Evolutionary conservation across 2,888 invertebrate species (phyloP).

Genomic region (Drosophila nr. perissopoda): DNA sequence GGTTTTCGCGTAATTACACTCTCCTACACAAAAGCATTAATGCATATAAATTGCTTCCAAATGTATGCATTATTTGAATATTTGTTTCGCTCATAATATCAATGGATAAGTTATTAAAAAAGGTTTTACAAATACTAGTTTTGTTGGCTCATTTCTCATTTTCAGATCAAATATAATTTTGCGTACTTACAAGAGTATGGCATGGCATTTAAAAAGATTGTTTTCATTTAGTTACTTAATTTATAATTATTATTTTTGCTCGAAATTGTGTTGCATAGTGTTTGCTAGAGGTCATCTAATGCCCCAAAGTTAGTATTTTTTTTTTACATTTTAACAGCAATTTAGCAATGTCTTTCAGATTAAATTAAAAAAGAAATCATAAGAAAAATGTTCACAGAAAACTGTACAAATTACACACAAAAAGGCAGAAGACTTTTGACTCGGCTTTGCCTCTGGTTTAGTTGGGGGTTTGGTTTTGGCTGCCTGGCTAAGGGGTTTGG

Average conservation of each 20-base stretch:
- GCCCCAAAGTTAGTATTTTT: conserved; percentile 14
- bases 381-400: conserved; percentile 61
- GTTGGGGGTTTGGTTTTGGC: conserved; percentile 15
- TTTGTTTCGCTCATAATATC: not conserved
- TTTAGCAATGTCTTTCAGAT: conserved; percentile 78
- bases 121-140: not conserved
- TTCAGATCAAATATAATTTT: not conserved
- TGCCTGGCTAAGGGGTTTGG: conserved; percentile 13
- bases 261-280: conserved; percentile 27
- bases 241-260: not conserved
- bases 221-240: not conserved
- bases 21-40: conserved; percentile 9
- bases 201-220: not conserved
- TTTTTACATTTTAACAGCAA: conserved; percentile 70
- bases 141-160: not conserved
- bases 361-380: conserved; percentile 79
- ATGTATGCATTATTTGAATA: not conserved
- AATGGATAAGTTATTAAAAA: not conserved
- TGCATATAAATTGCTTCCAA: not conserved
- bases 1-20: conserved; percentile 57
- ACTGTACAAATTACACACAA: conserved; percentile 77
- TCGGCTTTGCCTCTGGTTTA: conserved; percentile 47
- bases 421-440: conserved; percentile 68
- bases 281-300: conserved; percentile 3
- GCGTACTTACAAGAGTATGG: not conserved